Percentiles rank a stretch among this genome's conserved stretches.
Evolutionary conservation across 30 jellyfish, hydroid and myxozoan species (phyloP).

Genomic region (Aurelia sp.): DNA sequence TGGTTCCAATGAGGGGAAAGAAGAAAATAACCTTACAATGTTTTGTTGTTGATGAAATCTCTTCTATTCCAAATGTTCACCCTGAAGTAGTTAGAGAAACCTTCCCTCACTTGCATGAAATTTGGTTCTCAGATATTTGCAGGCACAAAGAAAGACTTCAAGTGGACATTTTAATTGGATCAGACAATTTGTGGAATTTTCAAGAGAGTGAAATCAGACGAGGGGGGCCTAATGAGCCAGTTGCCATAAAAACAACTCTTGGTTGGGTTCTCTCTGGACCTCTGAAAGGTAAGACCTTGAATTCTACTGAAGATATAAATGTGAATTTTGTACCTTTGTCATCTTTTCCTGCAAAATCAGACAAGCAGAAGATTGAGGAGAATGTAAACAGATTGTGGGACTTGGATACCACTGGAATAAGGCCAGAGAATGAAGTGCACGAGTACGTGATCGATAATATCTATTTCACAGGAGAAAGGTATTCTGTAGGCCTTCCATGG

Average conservation of each 20-base stretch:
- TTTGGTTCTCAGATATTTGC: constrained; percentile 62
- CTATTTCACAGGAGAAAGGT: constrained; percentile 11
- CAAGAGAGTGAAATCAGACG: constrained; percentile 35
- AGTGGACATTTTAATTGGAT: constrained; percentile 57
- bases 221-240: constrained; percentile 12
- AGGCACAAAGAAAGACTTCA: constrained; percentile 11
- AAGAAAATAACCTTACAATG: constrained; percentile 1
- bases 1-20: background rate
- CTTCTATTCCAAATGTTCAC: constrained; percentile 27
- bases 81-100: constrained; percentile 9
- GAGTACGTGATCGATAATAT: constrained; percentile 7
- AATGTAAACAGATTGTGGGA: constrained; percentile 37
- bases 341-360: constrained; percentile 4
- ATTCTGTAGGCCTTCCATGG: constrained; percentile 62
- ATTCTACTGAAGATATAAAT: constrained; percentile 27
- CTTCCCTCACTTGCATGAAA: constrained; percentile 2
- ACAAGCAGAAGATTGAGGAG: constrained; percentile 1
- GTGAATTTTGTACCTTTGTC: constrained; percentile 25
- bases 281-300: constrained; percentile 43
- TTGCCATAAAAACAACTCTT: constrained; percentile 32
- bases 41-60: constrained; percentile 27
- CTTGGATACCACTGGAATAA: constrained; percentile 23
- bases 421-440: constrained; percentile 31
- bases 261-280: constrained; percentile 62
- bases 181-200: constrained; percentile 46